A percentile compares a stretch with the other conserved stretches of the same genome.
Evolutionary conservation across 2,888 invertebrate species (phyloP).

Genomic region (Acanthococcus lagerstroemiae): DNA sequence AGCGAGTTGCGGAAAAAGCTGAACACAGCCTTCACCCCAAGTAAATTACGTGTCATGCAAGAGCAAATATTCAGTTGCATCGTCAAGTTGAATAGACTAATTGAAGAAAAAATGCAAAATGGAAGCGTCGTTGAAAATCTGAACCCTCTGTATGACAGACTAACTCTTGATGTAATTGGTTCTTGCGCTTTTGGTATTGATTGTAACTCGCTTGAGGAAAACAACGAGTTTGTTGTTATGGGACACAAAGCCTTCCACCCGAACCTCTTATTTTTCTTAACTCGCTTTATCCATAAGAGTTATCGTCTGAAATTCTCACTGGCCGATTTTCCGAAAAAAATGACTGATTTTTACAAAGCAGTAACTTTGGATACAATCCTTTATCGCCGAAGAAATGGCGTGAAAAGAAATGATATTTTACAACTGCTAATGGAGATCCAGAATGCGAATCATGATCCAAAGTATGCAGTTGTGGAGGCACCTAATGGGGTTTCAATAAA

Average conservation of each 20-base stretch:
- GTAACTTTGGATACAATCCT: constrained; percentile 33
- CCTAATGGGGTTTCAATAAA: too few relatives aligned
- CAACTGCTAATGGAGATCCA: constrained; percentile 30
- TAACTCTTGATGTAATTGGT: constrained; percentile 19
- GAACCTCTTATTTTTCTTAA: constrained; percentile 35
- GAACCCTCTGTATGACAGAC: not conserved
- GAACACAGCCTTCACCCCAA: constrained; percentile 43
- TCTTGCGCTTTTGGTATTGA: constrained; percentile 20
- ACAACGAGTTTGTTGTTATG: constrained; percentile 5
- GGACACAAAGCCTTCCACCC: not conserved
- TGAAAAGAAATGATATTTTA: constrained; percentile 14
- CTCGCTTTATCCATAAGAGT: constrained; percentile 31
- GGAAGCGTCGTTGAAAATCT: not conserved
- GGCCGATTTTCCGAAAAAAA: constrained; percentile 33
- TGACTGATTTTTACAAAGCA: constrained; percentile 37
- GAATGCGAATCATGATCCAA: constrained; percentile 2
- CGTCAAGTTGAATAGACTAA: constrained; percentile 2
- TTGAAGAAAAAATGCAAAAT: not conserved
- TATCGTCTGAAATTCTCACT: constrained; percentile 33
- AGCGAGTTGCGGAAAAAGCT: constrained; percentile 41
- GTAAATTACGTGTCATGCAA: constrained; percentile 40
- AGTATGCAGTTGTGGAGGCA: too few relatives aligned
- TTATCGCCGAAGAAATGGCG: not conserved
- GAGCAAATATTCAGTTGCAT: constrained; percentile 31
- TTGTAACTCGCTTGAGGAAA: constrained; percentile 33